A percentile compares a stretch with the other conserved stretches of the same genome.
Conservation (phyloP, 2,888 invertebrate genomes). For the Synanthedon myopaeformis region DNA sequence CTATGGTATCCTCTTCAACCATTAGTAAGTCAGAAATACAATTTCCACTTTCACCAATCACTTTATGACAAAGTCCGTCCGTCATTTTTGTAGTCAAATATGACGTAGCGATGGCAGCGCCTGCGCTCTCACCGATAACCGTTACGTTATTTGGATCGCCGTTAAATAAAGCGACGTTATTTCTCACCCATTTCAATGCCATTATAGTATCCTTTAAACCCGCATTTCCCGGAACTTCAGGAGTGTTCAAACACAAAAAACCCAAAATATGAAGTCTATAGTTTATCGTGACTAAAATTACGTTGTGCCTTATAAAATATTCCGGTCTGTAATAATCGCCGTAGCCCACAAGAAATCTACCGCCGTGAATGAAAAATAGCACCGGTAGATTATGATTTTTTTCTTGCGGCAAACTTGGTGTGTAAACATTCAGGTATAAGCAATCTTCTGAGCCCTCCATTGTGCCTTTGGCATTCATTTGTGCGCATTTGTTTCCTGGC, state of each 20-base stretch:
- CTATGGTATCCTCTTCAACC: conserved; percentile 33
- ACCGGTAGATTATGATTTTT: conserved; percentile 51
- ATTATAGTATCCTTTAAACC: conserved; percentile 44
- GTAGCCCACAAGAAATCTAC: conserved; percentile 64
- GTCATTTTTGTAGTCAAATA: conserved; percentile 40
- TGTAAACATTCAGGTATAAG: conserved; percentile 76
- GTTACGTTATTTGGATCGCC: conserved; percentile 43
- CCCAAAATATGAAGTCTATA: conserved; percentile 49
- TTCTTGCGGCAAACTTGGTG: conserved; percentile 60
- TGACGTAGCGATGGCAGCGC: conserved; percentile 28
- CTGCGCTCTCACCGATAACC: conserved; percentile 52
- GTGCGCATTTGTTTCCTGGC: conserved; percentile 51
- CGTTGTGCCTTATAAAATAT: conserved; percentile 39
- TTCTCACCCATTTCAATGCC: conserved; percentile 49
- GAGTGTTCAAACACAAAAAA: conserved; percentile 40
- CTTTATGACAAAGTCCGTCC: conserved; percentile 33
- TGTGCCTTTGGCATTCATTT: conserved; percentile 49
- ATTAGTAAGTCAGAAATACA: conserved; percentile 37
- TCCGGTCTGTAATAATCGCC: conserved; percentile 60
- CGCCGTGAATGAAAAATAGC: conserved; percentile 70
- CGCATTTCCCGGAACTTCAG: conserved; percentile 52
- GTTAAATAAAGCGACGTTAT: conserved; percentile 41
- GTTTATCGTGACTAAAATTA: conserved; percentile 49
- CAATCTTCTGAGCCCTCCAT: conserved; percentile 75
- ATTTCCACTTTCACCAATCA: conserved; percentile 44